Evolutionary conservation across 2,113 vertebrate species (phyloP), one percentile per base, ranked within the genome.

Genomic region (Prionailurus bengalensis): DNA sequence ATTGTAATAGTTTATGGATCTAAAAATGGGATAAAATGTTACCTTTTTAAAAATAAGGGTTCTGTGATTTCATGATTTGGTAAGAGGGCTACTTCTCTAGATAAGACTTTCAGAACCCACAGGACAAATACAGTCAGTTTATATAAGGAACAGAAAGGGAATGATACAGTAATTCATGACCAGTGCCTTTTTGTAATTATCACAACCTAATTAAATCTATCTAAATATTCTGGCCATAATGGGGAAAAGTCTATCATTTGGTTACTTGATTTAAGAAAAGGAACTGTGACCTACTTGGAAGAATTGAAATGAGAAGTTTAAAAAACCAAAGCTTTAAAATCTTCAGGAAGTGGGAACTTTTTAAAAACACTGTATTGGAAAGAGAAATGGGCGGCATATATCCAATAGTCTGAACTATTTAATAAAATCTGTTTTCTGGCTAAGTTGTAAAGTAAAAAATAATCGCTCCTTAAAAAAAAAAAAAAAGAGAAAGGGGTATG

Each of bases 211-310:
- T 80, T 65, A 89, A 74, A 45, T 90, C 45, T 4, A 80, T 73
- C 23, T 70, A 53, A 95, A 68, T 55, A 85, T 29, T 45, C 70
- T 79, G 29, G 2, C 39, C 29, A 15, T 53, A 31, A n/a, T 90
- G 71, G 36, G 33, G 31, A 33, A 25, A 33, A 74, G 3, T 33
- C 13, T 19, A 61, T 68, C 45, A n/a, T 84, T 84, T 92, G 31
- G 1, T 39, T 93, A 80, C 45, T 94, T 80, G 55, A 74, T 66
- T 96, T 94, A 81, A 96, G 79, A 95, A 96, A 84, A 80, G 36
- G 7, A 89, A 93, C n/a, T 91, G 15, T 85, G 14, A 5, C 25
- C 23, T 63, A 31, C 5, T 55, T 89, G 51, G 15, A 76, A 88
- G 91, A 85, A 39, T 8, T 91, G 21, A 68, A 87, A 84, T 55